phyloP scores from a whole-genome alignment of 2,113 vertebrate genomes.

The Nerophis lumbriciformis region DNA sequence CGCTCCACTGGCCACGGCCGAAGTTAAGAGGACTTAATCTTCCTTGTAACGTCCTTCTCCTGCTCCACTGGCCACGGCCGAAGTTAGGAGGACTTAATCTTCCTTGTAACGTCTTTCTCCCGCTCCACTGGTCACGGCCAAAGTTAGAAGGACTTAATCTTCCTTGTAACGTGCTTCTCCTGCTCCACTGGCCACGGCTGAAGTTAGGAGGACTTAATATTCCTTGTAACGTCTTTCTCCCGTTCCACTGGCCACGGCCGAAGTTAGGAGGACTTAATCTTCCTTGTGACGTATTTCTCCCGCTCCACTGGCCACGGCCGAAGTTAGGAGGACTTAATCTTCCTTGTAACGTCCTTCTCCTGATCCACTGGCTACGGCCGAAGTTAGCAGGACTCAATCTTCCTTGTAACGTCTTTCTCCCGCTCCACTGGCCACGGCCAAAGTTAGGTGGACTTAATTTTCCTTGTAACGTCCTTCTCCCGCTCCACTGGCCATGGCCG shows the following conservation, averaged over 20 bases:
- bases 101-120: background rate
- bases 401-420: slow-evolving; percentile 1
- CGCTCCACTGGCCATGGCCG: background rate
- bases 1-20: background rate
- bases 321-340: slow-evolving; percentile 43
- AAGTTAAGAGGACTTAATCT: slow-evolving; percentile 43
- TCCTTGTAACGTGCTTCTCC: background rate
- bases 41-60: background rate
- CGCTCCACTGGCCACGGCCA: background rate
- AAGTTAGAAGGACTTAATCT: slow-evolving; percentile 43
- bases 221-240: background rate
- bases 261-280: slow-evolving; percentile 43
- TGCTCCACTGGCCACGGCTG: background rate
- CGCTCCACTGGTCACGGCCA: background rate
- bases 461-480: slow-evolving; percentile 1
- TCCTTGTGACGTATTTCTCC: background rate
- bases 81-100: slow-evolving; percentile 43
- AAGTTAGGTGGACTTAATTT: slow-evolving; percentile 43
- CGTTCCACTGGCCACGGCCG: background rate
- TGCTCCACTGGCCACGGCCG: background rate
- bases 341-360: slow-evolving; percentile 1
- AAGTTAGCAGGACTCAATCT: slow-evolving; percentile 42
- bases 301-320: background rate
- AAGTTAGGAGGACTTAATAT: slow-evolving; percentile 43
- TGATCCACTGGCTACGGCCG: background rate